These are phyloP conservation scores for Troides aeacus DNA, from an alignment of 2,888 invertebrate genomes.

Conservation along the genomic window DNA sequence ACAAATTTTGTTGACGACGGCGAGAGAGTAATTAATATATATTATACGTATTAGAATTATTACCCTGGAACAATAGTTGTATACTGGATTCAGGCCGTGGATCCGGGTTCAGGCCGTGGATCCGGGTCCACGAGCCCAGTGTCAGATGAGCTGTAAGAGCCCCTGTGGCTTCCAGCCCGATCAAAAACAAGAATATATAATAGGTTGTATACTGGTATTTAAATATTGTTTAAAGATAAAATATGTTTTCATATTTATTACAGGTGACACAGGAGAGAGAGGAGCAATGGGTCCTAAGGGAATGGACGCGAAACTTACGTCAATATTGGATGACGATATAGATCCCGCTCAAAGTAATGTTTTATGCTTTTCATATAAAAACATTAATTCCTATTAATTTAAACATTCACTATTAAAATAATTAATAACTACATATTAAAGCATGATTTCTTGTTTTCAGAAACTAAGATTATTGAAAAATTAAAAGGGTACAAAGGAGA, in stretches of 20 bases:
- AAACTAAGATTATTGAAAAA: conserved; percentile 49
- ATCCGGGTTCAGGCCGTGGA: too few species aligned
- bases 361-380: neutral
- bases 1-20: too few species aligned
- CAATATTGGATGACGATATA: conserved; percentile 50
- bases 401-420: too few species aligned
- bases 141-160: too few species aligned
- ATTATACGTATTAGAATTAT: too few species aligned
- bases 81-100: too few species aligned
- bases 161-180: too few species aligned
- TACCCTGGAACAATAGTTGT: too few species aligned
- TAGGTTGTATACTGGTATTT: neutral
- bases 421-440: too few species aligned
- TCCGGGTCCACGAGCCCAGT: too few species aligned
- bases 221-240: neutral
- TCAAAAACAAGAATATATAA: too few species aligned
- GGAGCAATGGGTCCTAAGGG: conserved; percentile 89
- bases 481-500: conserved; percentile 57
- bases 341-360: conserved; percentile 53
- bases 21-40: too few species aligned
- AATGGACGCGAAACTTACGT: conserved; percentile 81
- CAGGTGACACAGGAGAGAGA: conserved; percentile 82
- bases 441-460: conserved; percentile 39
- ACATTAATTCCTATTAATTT: neutral
- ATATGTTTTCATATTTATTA: conserved; percentile 24